Conservation (phyloP, 2,113 vertebrate genomes). For the Dromas ardeola region DNA sequence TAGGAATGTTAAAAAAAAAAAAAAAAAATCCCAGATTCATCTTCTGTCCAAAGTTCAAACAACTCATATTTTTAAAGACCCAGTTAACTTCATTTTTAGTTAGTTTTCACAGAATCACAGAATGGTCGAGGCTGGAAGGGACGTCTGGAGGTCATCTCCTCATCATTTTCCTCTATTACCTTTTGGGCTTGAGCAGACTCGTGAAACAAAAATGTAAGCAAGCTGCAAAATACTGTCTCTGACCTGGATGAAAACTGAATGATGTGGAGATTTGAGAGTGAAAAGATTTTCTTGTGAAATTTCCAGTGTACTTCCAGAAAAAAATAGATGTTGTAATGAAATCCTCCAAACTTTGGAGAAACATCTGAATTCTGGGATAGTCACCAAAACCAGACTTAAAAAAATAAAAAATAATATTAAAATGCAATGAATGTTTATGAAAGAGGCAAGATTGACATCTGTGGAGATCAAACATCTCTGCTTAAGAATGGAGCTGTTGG, state of each 20-base stretch:
- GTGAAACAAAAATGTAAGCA: neutral
- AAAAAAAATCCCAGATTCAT: neutral
- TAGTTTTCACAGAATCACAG: neutral
- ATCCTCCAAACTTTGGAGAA: neutral
- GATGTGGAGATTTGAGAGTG: neutral
- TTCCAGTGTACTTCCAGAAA: neutral
- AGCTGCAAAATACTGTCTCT: neutral
- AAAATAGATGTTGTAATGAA: neutral
- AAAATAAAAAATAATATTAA: neutral
- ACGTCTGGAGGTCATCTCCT: neutral
- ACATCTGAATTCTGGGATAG: neutral
- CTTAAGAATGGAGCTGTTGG: neutral
- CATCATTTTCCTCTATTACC: neutral
- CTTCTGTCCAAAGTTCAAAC: neutral
- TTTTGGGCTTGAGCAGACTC: neutral
- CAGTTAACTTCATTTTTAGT: neutral
- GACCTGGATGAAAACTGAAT: neutral
- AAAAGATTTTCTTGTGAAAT: neutral
- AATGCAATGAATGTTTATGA: conserved; percentile 22
- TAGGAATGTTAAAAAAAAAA: neutral
- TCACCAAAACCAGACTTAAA: conserved; percentile 16
- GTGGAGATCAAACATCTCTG: neutral
- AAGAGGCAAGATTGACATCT: neutral
- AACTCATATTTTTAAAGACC: neutral
- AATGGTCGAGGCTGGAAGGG: neutral